phyloP scores from a whole-genome alignment of 2,888 invertebrate genomes.

The Sarcophaga rosellei region DNA sequence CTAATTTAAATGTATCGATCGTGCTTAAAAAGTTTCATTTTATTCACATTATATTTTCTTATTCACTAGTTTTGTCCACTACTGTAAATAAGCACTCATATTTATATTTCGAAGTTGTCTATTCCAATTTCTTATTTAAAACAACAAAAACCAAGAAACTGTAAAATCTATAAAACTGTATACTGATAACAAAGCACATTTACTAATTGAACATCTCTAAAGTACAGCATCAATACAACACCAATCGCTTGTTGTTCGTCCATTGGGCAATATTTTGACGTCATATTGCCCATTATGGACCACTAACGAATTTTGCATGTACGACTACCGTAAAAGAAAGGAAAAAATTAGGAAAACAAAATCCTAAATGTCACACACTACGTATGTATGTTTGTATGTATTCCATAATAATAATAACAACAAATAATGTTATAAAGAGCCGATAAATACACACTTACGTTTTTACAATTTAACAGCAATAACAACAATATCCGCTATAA shows the following conservation, averaged over 20 bases:
- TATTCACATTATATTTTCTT: no score
- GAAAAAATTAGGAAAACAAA: no score
- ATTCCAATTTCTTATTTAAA: no score
- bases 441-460: slow-evolving; percentile 28
- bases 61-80: no score
- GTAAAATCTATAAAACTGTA: not conserved
- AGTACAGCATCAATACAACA: not conserved
- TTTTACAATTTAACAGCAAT: not conserved
- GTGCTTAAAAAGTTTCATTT: no score
- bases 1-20: no score
- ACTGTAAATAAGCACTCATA: no score
- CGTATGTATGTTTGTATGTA: not conserved
- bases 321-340: no score
- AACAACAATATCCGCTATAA: slow-evolving; percentile 31
- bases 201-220: not conserved
- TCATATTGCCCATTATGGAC: not conserved
- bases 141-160: no score
- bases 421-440: not conserved
- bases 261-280: not conserved
- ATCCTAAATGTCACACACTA: no score
- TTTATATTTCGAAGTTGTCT: no score
- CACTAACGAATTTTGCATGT: not conserved
- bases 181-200: not conserved
- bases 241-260: not conserved
- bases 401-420: not conserved